A percentile compares a stretch with the other conserved stretches of the same genome.
Conservation (phyloP, 2,797 vertebrate genomes). For the Galago senegalensis region DNA sequence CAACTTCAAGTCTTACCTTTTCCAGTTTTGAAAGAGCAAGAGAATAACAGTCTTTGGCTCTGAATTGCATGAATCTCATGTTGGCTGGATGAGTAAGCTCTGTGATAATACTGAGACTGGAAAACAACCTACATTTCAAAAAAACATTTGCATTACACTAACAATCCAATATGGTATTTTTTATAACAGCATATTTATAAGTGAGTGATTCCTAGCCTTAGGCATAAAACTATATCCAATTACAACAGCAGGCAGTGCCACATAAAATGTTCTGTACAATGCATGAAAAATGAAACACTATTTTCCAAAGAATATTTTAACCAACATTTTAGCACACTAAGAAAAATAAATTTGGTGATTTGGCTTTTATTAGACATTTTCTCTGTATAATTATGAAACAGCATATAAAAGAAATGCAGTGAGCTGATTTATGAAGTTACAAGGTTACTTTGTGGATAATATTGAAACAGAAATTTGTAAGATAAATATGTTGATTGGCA, state of each 20-base stretch:
- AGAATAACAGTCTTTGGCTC: conserved; percentile 99
- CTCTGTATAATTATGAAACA: conserved; percentile 20
- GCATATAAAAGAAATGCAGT: conserved; percentile 44
- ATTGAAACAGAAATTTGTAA: conserved; percentile 29
- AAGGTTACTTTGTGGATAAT: background rate
- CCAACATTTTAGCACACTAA: conserved; percentile 54
- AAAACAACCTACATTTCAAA: conserved; percentile 94
- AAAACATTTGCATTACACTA: conserved; percentile 73
- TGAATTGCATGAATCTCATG: conserved; percentile 99
- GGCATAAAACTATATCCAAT: conserved; percentile 8
- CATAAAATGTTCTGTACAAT: conserved; percentile 21
- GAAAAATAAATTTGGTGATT: conserved; percentile 66
- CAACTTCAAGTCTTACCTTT: conserved; percentile 92
- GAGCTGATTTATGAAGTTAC: conserved; percentile 42
- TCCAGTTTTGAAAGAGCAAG: conserved; percentile 97
- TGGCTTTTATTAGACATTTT: conserved; percentile 53
- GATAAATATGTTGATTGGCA: background rate
- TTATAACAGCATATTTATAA: conserved; percentile 61
- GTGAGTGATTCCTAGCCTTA: conserved; percentile 12
- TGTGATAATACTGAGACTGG: conserved; percentile 98
- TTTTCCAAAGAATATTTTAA: conserved; percentile 51
- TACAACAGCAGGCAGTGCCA: conserved; percentile 32
- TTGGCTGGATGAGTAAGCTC: conserved; percentile 98
- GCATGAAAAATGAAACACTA: conserved; percentile 25
- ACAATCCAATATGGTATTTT: conserved; percentile 26